Percentiles rank a stretch among this genome's conserved stretches.
Conservation (phyloP, 2,888 invertebrate species). For the Prostheceraeus crozeri region DNA sequence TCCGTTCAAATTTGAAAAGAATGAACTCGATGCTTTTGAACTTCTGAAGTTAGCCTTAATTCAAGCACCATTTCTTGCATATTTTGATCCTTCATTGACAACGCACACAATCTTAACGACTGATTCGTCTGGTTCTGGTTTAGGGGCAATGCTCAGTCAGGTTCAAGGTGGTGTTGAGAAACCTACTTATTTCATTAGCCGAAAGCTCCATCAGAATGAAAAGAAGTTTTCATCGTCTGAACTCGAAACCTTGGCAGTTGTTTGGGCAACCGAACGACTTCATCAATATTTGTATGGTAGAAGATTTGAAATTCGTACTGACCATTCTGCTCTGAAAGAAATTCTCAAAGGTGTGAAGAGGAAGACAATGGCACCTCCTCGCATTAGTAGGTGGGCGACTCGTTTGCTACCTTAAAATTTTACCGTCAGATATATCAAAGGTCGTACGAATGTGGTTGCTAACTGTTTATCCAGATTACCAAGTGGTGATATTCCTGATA, state of each 20-base stretch:
- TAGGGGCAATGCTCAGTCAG: constrained; percentile 21
- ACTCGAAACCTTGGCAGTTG: constrained; percentile 25
- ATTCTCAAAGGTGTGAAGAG: neutral
- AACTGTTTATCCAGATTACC: neutral
- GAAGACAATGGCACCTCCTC: neutral
- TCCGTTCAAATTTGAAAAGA: neutral
- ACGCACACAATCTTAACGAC: constrained; percentile 15
- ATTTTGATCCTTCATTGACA: neutral
- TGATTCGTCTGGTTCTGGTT: constrained; percentile 5
- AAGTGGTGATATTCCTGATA: neutral
- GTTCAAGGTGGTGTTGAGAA: constrained; percentile 29
- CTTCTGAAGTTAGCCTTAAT: no score
- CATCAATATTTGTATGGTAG: constrained; percentile 27
- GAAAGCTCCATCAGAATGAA: neutral
- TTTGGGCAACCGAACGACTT: constrained; percentile 23
- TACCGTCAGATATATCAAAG: neutral
- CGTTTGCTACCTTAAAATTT: neutral
- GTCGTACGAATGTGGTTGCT: neutral
- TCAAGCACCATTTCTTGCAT: no score
- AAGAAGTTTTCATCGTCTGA: constrained; percentile 8
- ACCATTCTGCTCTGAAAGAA: neutral
- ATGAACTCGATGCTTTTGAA: neutral
- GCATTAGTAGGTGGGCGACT: neutral
- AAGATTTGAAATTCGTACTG: no score
- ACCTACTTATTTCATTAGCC: constrained; percentile 24